phyloP scores from a whole-genome alignment of 2,113 vertebrate species.

The Psittacara wagleri region DNA sequence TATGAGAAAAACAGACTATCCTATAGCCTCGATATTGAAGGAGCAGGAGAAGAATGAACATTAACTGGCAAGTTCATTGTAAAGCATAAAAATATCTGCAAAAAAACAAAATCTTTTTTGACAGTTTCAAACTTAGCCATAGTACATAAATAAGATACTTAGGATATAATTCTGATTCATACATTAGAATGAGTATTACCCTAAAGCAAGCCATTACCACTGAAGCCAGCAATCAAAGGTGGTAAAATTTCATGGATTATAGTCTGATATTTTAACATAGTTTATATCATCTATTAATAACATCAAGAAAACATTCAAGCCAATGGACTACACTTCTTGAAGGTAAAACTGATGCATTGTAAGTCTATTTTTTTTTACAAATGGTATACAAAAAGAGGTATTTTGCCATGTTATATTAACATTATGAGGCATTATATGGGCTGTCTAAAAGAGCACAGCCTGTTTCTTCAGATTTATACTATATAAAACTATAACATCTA shows the following conservation, averaged over 20 bases:
- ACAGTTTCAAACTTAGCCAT: not conserved
- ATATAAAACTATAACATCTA: not conserved
- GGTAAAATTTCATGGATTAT: not conserved
- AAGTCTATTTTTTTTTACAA: not conserved
- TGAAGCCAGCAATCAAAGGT: not conserved
- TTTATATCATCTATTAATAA: not conserved
- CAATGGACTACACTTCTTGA: not conserved
- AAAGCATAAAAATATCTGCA: slow-evolving; percentile 22
- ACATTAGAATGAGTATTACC: not conserved
- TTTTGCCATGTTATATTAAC: not conserved
- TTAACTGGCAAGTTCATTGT: slow-evolving; percentile 15
- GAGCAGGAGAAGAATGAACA: not conserved
- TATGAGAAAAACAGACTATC: slow-evolving; percentile 53
- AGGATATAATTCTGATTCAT: not conserved
- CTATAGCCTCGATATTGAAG: not conserved
- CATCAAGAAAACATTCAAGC: not conserved
- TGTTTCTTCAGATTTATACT: not conserved
- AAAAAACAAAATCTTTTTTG: not conserved
- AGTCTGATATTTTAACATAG: not conserved
- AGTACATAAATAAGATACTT: not conserved
- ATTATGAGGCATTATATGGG: not conserved
- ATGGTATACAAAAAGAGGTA: not conserved
- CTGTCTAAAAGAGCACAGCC: not conserved
- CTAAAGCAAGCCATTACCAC: not conserved
- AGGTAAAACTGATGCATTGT: not conserved